Conservation (phyloP, 2,797 vertebrate genomes). For the Ispidina picta region DNA sequence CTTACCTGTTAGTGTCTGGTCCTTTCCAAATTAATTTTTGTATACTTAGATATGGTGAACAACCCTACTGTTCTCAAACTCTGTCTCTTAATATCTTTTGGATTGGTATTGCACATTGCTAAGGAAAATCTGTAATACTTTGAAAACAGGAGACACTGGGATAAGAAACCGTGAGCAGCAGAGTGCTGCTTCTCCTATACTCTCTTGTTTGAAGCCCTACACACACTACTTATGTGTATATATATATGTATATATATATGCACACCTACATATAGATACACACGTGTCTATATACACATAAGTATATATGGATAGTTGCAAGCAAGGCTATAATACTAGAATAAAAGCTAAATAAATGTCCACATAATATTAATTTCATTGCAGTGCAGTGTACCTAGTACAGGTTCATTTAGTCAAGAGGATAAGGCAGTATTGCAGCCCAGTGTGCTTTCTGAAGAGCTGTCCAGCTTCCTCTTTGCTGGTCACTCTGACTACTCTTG, state of each 20-base stretch:
- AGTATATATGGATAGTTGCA: background rate
- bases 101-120: background rate
- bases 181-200: background rate
- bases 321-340: background rate
- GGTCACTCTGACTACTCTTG: background rate
- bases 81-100: background rate
- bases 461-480: background rate
- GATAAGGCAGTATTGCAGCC: background rate
- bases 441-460: background rate
- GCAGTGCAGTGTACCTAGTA: background rate
- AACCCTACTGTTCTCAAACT: background rate
- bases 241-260: no score
- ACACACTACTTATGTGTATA: accelerated
- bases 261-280: background rate
- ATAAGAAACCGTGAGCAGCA: background rate
- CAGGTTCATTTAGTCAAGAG: background rate
- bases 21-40: background rate
- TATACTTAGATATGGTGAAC: background rate
- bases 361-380: background rate
- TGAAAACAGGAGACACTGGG: background rate
- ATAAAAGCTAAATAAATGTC: background rate
- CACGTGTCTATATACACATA: background rate
- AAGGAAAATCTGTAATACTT: background rate
- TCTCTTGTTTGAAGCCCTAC: background rate
- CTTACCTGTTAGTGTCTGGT: background rate